phyloP scores from a whole-genome alignment of 2,113 vertebrate species.

The Aphelocoma coerulescens region DNA sequence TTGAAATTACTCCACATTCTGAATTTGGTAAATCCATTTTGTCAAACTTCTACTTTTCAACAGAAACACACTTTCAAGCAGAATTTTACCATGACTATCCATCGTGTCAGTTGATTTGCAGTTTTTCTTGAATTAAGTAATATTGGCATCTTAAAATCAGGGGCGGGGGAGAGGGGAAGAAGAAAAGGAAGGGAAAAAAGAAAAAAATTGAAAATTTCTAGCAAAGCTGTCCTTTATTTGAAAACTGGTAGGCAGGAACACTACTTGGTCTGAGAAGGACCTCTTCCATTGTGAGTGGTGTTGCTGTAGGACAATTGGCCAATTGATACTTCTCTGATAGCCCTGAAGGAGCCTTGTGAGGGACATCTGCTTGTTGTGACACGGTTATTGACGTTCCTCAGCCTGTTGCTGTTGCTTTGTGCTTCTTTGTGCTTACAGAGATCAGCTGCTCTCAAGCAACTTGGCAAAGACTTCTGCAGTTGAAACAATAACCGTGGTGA shows the following conservation, averaged over 20 bases:
- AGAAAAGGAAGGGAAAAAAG: background rate
- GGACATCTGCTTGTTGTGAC: background rate
- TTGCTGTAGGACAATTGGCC: accelerated
- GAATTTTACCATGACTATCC: background rate
- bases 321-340: background rate
- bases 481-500: background rate
- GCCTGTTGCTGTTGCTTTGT: background rate
- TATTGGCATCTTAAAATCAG: background rate
- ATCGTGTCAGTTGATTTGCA: background rate
- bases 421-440: background rate
- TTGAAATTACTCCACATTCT: background rate
- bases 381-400: background rate
- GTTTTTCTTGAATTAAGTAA: background rate
- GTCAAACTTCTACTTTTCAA: background rate
- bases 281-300: background rate
- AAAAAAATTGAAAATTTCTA: background rate
- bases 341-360: background rate
- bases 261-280: background rate
- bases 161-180: background rate
- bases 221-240: background rate
- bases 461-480: background rate
- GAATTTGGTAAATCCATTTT: background rate
- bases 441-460: background rate
- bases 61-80: background rate
- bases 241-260: background rate